Base-by-base conservation (phyloP, 2,888 invertebrate species). In the Chrysolina americana region DNA sequence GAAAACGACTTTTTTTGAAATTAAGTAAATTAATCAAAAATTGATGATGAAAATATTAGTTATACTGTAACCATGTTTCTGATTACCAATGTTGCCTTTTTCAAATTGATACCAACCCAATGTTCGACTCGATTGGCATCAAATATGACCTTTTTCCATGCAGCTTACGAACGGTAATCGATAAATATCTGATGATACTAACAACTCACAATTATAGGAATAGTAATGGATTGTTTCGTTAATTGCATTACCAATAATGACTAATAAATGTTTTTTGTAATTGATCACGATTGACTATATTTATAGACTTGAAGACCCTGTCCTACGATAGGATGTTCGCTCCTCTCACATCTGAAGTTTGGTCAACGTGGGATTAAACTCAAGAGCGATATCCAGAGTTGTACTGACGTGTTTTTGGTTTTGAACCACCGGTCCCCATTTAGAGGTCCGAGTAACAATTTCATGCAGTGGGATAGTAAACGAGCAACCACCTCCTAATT, bases 301-400 rank as follows among this genome's bases (percentile, higher is more conserved):
- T 65, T 47, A 65, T 53, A 66, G 68, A 71, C 50, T 64, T 48
- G 68, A 71, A 71, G 68, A 71, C 74, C 70, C 71, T 71, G 74
- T 71, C 70, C 62, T 64, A 63, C 28, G 63, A 74, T 48, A 17
- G 36, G 50, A 68, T 48, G 53, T 50, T n/a, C n/a, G n/a, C n/a
- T 17, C 50, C 70, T 70, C 53, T 59, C 74, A 65, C 77, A 78
- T 11, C 41, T 68, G 17, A 53, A 68, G 36, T 68, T 68, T 19
- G n/a, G 47, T 47, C 11, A 19, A 53, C 41, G 28, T 19, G 15
- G 28, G 59, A 23, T 13, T 8, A 13, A 53, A 56, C 53, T 47
- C 48, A 41, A 53, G 3, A 17, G 5, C 23, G 28, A 47, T 15
- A 48, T 48, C 21, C 65, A 65, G 65, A 48, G 23, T 17, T 47